phyloP scores from a whole-genome alignment of 1,140 invertebrate genomes.

The Mya arenaria region DNA sequence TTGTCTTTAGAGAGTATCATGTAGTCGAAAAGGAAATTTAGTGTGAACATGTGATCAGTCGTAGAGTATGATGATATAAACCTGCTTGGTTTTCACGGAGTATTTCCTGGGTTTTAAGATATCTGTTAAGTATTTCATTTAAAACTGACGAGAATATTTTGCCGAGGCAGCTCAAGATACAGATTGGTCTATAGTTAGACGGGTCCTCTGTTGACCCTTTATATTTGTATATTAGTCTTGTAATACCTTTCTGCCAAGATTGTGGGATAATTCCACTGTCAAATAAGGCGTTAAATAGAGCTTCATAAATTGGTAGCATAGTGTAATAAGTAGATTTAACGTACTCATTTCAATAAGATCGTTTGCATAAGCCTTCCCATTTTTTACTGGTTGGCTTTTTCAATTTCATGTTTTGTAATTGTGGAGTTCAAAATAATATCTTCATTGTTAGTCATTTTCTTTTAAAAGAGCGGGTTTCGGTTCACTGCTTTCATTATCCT shows the following conservation, averaged over 20 bases:
- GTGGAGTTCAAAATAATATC: not conserved
- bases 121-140: constrained; percentile 36
- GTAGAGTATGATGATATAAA: not conserved
- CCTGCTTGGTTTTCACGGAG: constrained; percentile 27
- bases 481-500: not conserved
- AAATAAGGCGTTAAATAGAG: constrained; percentile 35
- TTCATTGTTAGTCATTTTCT: not conserved
- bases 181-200: constrained; percentile 51
- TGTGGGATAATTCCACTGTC: constrained; percentile 24
- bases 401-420: not conserved
- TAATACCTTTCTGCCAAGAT: constrained; percentile 22
- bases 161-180: constrained; percentile 43
- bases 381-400: constrained; percentile 23
- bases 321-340: constrained; percentile 5
- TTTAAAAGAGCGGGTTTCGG: not conserved
- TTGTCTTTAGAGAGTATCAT: not conserved
- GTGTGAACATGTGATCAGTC: not conserved
- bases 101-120: constrained; percentile 5
- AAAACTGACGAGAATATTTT: constrained; percentile 52
- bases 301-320: constrained; percentile 18
- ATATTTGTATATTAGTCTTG: constrained; percentile 49
- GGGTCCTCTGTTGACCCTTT: constrained; percentile 16
- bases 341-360: constrained; percentile 35
- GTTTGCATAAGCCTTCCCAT: constrained; percentile 5
- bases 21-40: not conserved